Evolutionary conservation across 2,797 vertebrate genomes (phyloP).

Genomic region (Siniperca scherzeri): DNA sequence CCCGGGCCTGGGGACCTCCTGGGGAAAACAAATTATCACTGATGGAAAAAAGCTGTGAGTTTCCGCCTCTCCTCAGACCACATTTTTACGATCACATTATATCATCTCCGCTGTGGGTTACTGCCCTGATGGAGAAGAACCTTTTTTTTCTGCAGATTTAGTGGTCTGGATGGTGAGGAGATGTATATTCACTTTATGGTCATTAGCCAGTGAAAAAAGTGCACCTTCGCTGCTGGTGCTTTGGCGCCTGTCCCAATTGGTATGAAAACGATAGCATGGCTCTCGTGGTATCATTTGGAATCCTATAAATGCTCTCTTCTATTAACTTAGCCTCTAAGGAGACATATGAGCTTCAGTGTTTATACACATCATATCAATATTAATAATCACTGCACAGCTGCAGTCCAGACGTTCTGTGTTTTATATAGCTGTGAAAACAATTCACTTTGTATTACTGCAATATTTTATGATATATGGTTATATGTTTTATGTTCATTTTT

Average conservation of each 20-base stretch:
- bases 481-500: not conserved
- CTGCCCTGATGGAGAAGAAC: slow-evolving; percentile 45
- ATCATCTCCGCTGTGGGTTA: slow-evolving; percentile 59
- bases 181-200: slow-evolving; percentile 75
- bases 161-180: slow-evolving; percentile 47
- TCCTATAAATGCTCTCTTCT: slow-evolving; percentile 51
- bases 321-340: slow-evolving; percentile 47
- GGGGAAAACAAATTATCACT: slow-evolving; percentile 73
- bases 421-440: not conserved
- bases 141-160: slow-evolving; percentile 58
- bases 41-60: slow-evolving; percentile 59
- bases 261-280: slow-evolving; percentile 66
- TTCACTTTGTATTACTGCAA: not conserved
- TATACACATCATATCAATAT: slow-evolving; percentile 40
- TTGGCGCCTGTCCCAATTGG: slow-evolving; percentile 73
- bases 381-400: slow-evolving; percentile 37
- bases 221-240: slow-evolving; percentile 65
- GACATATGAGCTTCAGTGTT: slow-evolving; percentile 29
- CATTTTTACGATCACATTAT: slow-evolving; percentile 72
- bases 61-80: slow-evolving; percentile 44
- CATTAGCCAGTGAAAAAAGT: slow-evolving; percentile 70
- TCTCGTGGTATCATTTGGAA: slow-evolving; percentile 65
- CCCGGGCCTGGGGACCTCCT: slow-evolving; percentile 50
- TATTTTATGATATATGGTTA: not conserved
- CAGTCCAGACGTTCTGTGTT: not conserved